Conservation (phyloP, 2,113 vertebrate genomes). For the Pithys albifrons region DNA sequence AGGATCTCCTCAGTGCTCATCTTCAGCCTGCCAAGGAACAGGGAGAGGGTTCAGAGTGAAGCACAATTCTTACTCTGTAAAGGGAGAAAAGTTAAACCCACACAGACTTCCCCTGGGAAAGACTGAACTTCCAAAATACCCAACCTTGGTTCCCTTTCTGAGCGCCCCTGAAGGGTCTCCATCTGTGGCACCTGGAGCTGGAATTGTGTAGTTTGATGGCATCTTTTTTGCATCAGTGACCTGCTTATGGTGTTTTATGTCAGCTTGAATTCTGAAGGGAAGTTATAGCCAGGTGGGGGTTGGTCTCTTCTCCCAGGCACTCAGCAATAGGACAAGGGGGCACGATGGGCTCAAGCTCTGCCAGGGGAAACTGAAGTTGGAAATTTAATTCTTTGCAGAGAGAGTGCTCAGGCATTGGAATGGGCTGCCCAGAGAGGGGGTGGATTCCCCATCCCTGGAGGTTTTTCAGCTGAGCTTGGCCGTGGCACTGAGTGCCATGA, state of each 20-base stretch:
- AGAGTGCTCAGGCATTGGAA: too few relatives aligned
- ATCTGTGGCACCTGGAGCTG: neutral
- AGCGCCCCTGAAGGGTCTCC: neutral
- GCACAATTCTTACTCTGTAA: neutral
- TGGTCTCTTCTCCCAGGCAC: too few relatives aligned
- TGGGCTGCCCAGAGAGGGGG: too few relatives aligned
- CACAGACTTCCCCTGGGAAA: neutral
- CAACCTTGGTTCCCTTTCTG: neutral
- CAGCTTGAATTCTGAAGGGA: neutral
- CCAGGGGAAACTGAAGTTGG: too few relatives aligned
- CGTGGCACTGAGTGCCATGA: too few relatives aligned
- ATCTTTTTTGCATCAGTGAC: neutral
- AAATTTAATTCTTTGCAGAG: too few relatives aligned
- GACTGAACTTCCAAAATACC: neutral
- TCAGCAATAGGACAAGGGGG: too few relatives aligned
- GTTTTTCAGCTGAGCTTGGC: too few relatives aligned
- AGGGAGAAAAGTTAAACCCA: neutral
- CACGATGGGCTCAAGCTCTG: too few relatives aligned
- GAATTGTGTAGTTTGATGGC: neutral
- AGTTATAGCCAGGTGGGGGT: too few relatives aligned
- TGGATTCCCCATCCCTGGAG: too few relatives aligned
- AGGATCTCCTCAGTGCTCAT: constrained; percentile 3
- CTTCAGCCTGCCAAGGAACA: neutral
- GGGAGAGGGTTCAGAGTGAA: neutral
- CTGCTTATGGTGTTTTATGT: neutral